Conservation (phyloP, 2,888 invertebrate genomes). For the Perithous albicinctus region DNA sequence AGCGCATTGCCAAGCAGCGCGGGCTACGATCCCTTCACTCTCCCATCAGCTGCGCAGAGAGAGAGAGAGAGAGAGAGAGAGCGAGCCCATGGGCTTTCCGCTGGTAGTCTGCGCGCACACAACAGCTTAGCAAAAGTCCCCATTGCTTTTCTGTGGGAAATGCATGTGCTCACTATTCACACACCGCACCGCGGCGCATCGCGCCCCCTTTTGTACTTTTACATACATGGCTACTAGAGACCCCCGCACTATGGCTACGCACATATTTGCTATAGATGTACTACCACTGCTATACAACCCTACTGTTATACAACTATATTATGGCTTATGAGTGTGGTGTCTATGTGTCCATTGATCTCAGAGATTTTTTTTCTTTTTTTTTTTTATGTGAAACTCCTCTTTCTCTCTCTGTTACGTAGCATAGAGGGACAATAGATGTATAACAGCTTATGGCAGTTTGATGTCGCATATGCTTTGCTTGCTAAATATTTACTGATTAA, state of each 20-base stretch:
- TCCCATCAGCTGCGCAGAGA: slow-evolving; percentile 57
- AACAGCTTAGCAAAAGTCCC: slow-evolving; percentile 75
- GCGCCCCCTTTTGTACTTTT: slow-evolving; percentile 16
- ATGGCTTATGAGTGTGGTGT: not conserved
- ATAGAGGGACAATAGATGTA: too few species aligned
- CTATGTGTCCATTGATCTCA: slow-evolving; percentile 14
- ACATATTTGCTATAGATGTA: slow-evolving; percentile 29
- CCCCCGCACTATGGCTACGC: slow-evolving; percentile 29
- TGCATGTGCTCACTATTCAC: slow-evolving; percentile 83
- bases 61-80: too few species aligned
- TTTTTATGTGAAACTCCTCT: not conserved
- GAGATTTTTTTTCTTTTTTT: too few species aligned
- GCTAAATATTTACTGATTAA: not conserved
- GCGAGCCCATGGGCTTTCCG: slow-evolving; percentile 35
- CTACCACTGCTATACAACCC: not conserved
- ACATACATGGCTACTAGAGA: slow-evolving; percentile 49
- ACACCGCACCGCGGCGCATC: slow-evolving; percentile 69
- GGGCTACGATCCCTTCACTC: slow-evolving; percentile 59
- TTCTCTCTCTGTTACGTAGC: not conserved
- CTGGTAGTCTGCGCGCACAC: slow-evolving; percentile 41
- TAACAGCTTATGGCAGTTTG: not conserved
- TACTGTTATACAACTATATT: slow-evolving; percentile 10
- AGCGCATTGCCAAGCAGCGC: slow-evolving; percentile 29
- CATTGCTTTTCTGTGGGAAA: slow-evolving; percentile 84
- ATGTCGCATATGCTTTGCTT: not conserved